phyloP scores from a whole-genome alignment of 1,140 invertebrate species.

The Cotesia typhae region DNA sequence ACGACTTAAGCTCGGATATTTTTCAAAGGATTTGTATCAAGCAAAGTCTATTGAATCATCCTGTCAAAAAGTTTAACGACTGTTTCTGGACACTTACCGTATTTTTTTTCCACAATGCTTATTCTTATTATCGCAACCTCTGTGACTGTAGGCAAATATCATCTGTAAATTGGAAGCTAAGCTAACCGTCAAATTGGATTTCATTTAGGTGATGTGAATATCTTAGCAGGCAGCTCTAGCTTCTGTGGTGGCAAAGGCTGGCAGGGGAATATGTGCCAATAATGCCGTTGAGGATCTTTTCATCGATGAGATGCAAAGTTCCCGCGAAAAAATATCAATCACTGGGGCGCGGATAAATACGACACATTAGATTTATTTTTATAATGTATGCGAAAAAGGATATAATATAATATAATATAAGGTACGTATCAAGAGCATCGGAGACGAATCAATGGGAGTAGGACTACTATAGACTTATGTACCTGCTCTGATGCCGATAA shows the following conservation, averaged over 20 bases:
- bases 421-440: slow-evolving; percentile 22
- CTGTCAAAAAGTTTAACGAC: too few relatives aligned
- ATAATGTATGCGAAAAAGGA: slow-evolving; percentile 33
- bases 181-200: too few relatives aligned
- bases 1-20: too few relatives aligned
- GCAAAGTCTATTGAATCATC: too few relatives aligned
- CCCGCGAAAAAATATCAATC: slow-evolving; percentile 43
- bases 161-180: too few relatives aligned
- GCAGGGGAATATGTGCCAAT: too few relatives aligned
- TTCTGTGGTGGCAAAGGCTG: too few relatives aligned
- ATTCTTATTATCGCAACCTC: too few relatives aligned
- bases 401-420: not conserved
- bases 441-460: slow-evolving; percentile 13
- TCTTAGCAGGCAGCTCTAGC: too few relatives aligned
- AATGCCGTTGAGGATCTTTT: slow-evolving; percentile 14
- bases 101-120: not conserved
- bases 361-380: not conserved
- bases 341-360: not conserved
- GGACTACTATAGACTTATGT: not conserved
- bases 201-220: too few relatives aligned
- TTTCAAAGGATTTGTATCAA: too few relatives aligned
- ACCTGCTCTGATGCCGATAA: slow-evolving; percentile 42
- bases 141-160: too few relatives aligned
- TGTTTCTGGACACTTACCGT: not conserved
- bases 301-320: slow-evolving; percentile 48